Percentiles rank a stretch among this genome's conserved stretches.
These are phyloP conservation scores for Meloidogyne exigua DNA, from an alignment of 1,140 invertebrate species.

Conservation along the genomic window DNA sequence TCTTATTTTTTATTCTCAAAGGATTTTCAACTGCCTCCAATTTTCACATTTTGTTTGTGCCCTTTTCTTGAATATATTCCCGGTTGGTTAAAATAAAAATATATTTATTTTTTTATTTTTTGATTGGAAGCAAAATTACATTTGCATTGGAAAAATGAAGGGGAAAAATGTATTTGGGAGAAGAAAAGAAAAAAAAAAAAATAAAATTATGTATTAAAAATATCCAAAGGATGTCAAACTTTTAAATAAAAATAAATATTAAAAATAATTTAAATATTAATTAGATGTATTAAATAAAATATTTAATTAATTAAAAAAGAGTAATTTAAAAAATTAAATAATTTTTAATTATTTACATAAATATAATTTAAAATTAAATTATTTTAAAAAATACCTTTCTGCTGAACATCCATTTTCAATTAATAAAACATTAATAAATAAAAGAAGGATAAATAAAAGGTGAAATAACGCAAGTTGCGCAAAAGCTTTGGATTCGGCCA, in stretches of 20 bases:
- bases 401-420: neutral
- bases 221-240: neutral
- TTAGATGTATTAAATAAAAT: neutral
- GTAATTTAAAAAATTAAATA: too few relatives aligned
- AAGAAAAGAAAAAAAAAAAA: neutral
- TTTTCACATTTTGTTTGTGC: conserved; percentile 5
- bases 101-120: neutral
- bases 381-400: neutral
- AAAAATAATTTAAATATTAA: neutral
- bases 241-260: neutral
- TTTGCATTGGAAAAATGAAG: neutral
- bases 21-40: neutral
- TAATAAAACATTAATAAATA: neutral
- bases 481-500: neutral
- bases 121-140: conserved; percentile 1
- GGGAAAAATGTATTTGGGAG: neutral
- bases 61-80: conserved; percentile 2
- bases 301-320: too few relatives aligned
- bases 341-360: too few relatives aligned
- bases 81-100: neutral
- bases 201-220: neutral
- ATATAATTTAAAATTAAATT: too few relatives aligned
- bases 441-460: neutral
- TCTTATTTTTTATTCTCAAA: neutral
- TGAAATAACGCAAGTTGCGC: neutral